phyloP scores from a whole-genome alignment of 2,888 invertebrate species.

The Drosophila multiciliata region DNA sequence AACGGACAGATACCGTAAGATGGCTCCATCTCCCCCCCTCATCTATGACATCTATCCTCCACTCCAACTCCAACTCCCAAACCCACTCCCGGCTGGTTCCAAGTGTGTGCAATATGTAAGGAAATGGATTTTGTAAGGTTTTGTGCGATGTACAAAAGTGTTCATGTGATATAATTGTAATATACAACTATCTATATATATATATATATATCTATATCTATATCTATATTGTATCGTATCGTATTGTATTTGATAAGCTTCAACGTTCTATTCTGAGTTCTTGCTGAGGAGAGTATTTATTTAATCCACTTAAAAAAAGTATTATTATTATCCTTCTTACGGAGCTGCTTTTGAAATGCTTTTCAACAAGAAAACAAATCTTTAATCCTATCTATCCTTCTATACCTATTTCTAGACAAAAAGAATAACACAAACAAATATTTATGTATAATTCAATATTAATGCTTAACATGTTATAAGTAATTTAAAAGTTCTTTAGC shows the following conservation, averaged over 20 bases:
- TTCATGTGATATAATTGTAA: constrained; percentile 83
- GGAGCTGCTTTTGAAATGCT: neutral
- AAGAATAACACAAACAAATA: neutral
- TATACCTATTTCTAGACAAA: neutral
- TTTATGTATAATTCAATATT: constrained; percentile 36
- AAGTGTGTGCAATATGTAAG: constrained; percentile 67
- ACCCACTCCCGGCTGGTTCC: constrained; percentile 43
- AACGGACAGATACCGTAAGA: constrained; percentile 84
- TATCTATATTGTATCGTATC: neutral
- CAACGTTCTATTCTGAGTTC: constrained; percentile 31
- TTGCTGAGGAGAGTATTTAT: constrained; percentile 24
- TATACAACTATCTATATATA: constrained; percentile 35
- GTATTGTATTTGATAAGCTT: constrained; percentile 35
- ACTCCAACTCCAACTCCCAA: neutral
- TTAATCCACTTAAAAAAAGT: constrained; percentile 27
- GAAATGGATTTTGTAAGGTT: constrained; percentile 13
- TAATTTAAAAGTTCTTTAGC: constrained; percentile 73
- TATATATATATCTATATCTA: neutral
- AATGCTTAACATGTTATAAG: constrained; percentile 61
- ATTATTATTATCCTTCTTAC: constrained; percentile 37
- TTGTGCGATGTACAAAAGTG: constrained; percentile 69
- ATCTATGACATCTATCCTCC: neutral
- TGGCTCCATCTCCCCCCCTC: neutral
- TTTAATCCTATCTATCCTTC: constrained; percentile 20
- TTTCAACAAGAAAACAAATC: constrained; percentile 1